phyloP scores from a whole-genome alignment of 2,888 invertebrate species.

The Sthenelais limicola region DNA sequence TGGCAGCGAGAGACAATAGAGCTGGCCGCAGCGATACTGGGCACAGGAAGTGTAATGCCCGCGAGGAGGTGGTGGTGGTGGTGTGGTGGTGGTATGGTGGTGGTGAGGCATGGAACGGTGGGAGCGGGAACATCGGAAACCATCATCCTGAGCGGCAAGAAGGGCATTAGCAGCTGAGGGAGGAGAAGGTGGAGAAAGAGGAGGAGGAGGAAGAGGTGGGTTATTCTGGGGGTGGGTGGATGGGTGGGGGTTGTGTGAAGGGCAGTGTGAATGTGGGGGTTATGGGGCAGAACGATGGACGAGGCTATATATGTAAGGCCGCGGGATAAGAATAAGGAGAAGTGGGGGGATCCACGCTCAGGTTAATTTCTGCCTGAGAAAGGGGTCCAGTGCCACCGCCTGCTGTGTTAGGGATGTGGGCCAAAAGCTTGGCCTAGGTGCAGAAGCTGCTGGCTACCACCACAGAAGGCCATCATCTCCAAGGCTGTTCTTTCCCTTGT shows the following conservation, averaged over 20 bases:
- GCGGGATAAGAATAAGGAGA: no score
- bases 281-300: background rate
- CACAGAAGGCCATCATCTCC: no score
- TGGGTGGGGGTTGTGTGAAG: background rate
- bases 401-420: conserved; percentile 13
- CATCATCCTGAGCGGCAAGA: no score
- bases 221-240: background rate
- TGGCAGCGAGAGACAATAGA: conserved; percentile 36
- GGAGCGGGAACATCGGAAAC: no score
- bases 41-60: background rate
- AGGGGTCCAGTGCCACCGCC: conserved; percentile 18
- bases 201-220: no score
- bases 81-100: background rate
- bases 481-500: no score
- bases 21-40: conserved; percentile 29
- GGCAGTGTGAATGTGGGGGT: background rate
- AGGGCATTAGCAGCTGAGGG: background rate
- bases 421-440: conserved; percentile 15
- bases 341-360: conserved; percentile 15
- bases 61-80: background rate
- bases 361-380: conserved; percentile 36
- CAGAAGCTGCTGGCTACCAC: no score
- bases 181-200: background rate
- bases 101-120: background rate
- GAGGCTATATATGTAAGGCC: background rate